A percentile compares a stretch with the other conserved stretches of the same genome.
Evolutionary conservation across 2,888 invertebrate genomes (phyloP).

Genomic region (Pyrocoelia pectoralis): DNA sequence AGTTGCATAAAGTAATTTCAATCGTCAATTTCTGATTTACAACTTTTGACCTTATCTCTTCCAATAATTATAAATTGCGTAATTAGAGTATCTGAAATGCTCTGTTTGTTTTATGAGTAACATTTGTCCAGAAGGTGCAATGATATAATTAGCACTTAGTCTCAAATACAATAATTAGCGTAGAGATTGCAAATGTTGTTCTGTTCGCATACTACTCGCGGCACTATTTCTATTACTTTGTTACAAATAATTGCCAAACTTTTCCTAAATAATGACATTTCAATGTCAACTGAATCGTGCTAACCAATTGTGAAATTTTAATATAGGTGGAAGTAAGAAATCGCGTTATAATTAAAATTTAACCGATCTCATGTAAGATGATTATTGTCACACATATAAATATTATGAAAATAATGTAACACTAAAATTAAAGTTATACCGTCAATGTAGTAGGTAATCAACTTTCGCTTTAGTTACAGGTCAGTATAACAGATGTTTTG

Average conservation of each 20-base stretch:
- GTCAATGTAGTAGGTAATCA: conserved; percentile 22
- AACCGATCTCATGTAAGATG: neutral
- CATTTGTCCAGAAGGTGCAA: neutral
- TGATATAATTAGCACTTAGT: neutral
- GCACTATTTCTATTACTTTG: no score
- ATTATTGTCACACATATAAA: neutral
- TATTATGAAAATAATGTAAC: neutral
- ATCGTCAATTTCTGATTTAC: neutral
- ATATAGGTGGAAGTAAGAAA: no score
- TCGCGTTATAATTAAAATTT: neutral
- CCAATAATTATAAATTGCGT: conserved; percentile 15
- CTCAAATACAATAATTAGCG: neutral
- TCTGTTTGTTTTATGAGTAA: conserved; percentile 13
- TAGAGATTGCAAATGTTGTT: neutral
- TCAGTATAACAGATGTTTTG: conserved; percentile 7
- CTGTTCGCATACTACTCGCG: no score
- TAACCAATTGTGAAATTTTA: no score
- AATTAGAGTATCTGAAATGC: conserved; percentile 13
- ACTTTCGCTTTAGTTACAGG: conserved; percentile 34
- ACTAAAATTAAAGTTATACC: neutral
- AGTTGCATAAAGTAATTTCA: neutral
- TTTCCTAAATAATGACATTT: no score
- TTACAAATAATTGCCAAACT: no score
- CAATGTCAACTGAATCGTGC: no score
- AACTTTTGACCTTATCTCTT: conserved; percentile 16